Conservation (phyloP, 2,113 vertebrate species). For the Chaetura pelagica region DNA sequence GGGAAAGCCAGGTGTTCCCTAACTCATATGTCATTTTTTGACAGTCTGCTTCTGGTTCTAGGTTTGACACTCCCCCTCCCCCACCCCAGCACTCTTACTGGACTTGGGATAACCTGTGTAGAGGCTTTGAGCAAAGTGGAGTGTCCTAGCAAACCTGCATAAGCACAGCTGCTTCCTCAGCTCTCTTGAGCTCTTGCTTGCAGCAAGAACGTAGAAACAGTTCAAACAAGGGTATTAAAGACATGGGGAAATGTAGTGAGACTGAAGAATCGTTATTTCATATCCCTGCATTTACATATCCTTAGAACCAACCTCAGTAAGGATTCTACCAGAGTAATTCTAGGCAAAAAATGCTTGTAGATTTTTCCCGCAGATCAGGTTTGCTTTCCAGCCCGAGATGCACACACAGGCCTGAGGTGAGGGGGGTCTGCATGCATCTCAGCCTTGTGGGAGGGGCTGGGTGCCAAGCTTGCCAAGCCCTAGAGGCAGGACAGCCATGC, state of each 20-base stretch:
- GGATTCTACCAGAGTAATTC: not conserved
- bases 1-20: not conserved
- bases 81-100: not conserved
- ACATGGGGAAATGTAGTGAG: not conserved
- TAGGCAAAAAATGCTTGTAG: not conserved
- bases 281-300: not conserved
- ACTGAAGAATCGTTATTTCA: not conserved
- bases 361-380: not conserved
- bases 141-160: not conserved
- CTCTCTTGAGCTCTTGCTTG: not conserved
- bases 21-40: not conserved
- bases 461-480: not conserved
- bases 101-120: not conserved
- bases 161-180: not conserved
- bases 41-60: not conserved
- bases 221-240: not conserved
- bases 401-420: not conserved
- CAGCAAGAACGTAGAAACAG: not conserved
- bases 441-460: rapidly evolving
- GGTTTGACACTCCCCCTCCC: not conserved
- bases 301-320: not conserved
- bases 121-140: not conserved
- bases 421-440: not conserved
- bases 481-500: not conserved
- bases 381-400: not conserved